phyloP scores from a whole-genome alignment of 2,113 vertebrate genomes.

The Macquaria ambigua region DNA sequence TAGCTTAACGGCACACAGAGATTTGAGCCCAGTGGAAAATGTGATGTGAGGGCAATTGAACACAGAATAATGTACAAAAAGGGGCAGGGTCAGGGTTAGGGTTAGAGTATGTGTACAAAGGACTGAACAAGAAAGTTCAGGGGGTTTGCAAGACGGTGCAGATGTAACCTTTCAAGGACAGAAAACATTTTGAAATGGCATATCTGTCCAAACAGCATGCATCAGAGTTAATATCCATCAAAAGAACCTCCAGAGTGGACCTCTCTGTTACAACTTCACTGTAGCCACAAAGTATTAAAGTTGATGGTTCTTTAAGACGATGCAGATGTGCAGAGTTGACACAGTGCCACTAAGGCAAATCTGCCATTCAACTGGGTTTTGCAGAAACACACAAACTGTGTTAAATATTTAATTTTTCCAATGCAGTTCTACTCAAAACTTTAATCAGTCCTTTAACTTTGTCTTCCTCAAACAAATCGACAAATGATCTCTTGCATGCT shows the following conservation, averaged over 20 bases:
- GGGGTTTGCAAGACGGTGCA: neutral
- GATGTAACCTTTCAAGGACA: constrained; percentile 18
- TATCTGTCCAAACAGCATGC: constrained; percentile 16
- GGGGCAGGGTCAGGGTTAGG: neutral
- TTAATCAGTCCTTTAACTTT: constrained; percentile 20
- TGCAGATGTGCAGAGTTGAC: constrained; percentile 34
- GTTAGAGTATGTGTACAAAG: neutral
- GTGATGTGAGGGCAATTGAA: constrained; percentile 33
- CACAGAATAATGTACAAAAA: neutral
- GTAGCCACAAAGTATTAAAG: neutral
- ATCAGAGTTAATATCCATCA: constrained; percentile 2
- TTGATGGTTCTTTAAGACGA: constrained; percentile 5
- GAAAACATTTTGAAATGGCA: neutral
- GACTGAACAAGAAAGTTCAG: neutral
- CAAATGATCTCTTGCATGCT: constrained; percentile 28
- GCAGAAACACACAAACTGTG: constrained; percentile 31
- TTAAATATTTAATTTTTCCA: neutral
- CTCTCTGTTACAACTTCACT: neutral
- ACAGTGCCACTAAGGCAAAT: neutral
- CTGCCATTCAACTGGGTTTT: constrained; percentile 59
- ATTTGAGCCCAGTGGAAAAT: constrained; percentile 59
- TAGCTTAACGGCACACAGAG: constrained; percentile 21
- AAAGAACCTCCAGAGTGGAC: neutral
- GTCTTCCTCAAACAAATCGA: constrained; percentile 25
- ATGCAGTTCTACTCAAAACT: neutral